Percentiles rank a stretch among this genome's conserved stretches.
phyloP scores from a whole-genome alignment of 2,797 vertebrate species.

The Orestias chungarensis region DNA sequence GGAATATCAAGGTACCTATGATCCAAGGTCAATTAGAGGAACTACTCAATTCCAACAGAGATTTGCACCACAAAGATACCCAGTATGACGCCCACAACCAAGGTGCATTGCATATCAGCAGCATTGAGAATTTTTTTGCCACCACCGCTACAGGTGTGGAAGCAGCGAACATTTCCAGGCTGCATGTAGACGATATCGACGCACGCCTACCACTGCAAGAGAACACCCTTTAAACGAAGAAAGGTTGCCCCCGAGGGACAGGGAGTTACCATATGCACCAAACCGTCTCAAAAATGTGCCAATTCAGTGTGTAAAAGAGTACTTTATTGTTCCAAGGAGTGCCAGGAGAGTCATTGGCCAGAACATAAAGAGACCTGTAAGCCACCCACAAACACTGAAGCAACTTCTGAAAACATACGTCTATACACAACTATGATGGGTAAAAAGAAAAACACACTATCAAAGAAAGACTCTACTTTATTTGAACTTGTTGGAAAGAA shows the following conservation, averaged over 20 bases:
- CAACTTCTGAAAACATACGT: neutral
- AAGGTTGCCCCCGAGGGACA: conserved; percentile 8
- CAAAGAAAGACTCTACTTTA: conserved; percentile 10
- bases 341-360: too few relatives aligned
- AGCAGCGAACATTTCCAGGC: too few relatives aligned
- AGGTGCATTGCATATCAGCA: conserved; percentile 3
- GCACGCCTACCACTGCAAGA: too few relatives aligned
- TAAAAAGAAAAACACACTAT: neutral
- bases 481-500: conserved; percentile 11
- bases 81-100: neutral
- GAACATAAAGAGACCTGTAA: too few relatives aligned
- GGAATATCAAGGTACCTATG: too few relatives aligned
- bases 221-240: too few relatives aligned
- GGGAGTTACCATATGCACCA: conserved; percentile 7
- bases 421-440: neutral
- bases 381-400: too few relatives aligned
- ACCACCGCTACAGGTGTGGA: conserved; percentile 17
- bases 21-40: too few relatives aligned
- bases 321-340: conserved; percentile 15
- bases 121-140: neutral
- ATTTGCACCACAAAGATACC: too few relatives aligned
- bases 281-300: neutral
- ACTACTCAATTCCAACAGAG: too few relatives aligned
- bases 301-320: neutral
- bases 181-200: too few relatives aligned